Percentiles rank a stretch among this genome's conserved stretches.
Evolutionary conservation across 2,113 vertebrate genomes (phyloP).

Genomic region (Azemiops feae): DNA sequence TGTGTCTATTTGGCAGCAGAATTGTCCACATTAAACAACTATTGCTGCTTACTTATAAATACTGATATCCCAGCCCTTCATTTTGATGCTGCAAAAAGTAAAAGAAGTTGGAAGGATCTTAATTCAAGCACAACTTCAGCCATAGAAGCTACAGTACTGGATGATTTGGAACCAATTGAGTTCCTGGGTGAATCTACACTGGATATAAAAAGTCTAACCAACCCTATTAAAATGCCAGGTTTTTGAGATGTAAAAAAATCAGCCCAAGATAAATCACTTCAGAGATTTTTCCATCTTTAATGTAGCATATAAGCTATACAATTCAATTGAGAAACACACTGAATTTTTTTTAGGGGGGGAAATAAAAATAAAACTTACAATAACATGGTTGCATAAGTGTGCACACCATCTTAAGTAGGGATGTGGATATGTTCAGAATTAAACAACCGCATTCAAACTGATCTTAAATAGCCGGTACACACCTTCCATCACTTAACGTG

Average conservation of each 20-base stretch:
- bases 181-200: background rate
- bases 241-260: background rate
- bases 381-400: background rate
- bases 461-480: background rate
- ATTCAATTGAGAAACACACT: background rate
- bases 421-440: background rate
- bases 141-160: background rate
- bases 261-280: background rate
- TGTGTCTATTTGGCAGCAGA: background rate
- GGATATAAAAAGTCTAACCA: background rate
- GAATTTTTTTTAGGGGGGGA: too few relatives aligned
- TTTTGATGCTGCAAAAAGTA: background rate
- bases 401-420: background rate
- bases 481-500: background rate
- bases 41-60: background rate
- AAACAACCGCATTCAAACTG: background rate
- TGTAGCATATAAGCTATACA: background rate
- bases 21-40: background rate
- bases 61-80: background rate
- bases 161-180: background rate
- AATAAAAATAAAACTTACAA: background rate
- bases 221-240: background rate
- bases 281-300: background rate
- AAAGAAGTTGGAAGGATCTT: background rate
- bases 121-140: background rate